phyloP scores from a whole-genome alignment of 1,140 invertebrate species.

The Drosophila busckii region DNA sequence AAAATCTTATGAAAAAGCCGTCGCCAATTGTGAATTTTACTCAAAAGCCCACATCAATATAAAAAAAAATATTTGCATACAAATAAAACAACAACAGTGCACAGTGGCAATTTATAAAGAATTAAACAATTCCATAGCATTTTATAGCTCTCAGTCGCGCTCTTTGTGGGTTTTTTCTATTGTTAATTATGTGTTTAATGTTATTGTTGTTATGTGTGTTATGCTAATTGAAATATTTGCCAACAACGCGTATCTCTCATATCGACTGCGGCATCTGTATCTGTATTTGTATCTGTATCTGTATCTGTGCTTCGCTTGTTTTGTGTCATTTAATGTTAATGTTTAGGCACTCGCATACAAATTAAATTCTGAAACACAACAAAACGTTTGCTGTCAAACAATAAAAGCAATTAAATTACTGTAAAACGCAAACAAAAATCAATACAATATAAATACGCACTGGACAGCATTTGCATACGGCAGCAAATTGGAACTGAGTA shows the following conservation, averaged over 20 bases:
- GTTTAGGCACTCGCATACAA: slow-evolving; percentile 42
- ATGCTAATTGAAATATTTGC: slow-evolving; percentile 43
- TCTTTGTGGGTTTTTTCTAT: slow-evolving; percentile 18
- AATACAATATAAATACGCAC: slow-evolving; percentile 51
- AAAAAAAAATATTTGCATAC: neutral
- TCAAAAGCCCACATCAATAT: neutral
- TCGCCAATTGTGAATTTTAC: slow-evolving; percentile 47
- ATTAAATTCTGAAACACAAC: slow-evolving; percentile 35
- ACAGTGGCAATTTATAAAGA: slow-evolving; percentile 7
- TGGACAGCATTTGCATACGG: too few species aligned
- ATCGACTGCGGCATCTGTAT: slow-evolving; percentile 10
- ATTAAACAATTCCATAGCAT: slow-evolving; percentile 3
- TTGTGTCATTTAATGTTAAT: slow-evolving; percentile 54
- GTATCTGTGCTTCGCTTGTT: slow-evolving; percentile 13
- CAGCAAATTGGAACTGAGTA: too few species aligned
- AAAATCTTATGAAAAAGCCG: slow-evolving; percentile 61
- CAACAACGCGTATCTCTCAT: slow-evolving; percentile 45
- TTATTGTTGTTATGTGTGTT: slow-evolving; percentile 25
- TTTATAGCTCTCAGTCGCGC: neutral
- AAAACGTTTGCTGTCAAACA: slow-evolving; percentile 57
- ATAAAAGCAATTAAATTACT: slow-evolving; percentile 62
- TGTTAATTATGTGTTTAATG: slow-evolving; percentile 35
- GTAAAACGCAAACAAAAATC: slow-evolving; percentile 38
- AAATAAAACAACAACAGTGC: slow-evolving; percentile 1
- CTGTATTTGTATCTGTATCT: slow-evolving; percentile 8